These are phyloP conservation scores for Melangyna quadrimaculata DNA, from an alignment of 2,888 invertebrate genomes.

Conservation along the genomic window DNA sequence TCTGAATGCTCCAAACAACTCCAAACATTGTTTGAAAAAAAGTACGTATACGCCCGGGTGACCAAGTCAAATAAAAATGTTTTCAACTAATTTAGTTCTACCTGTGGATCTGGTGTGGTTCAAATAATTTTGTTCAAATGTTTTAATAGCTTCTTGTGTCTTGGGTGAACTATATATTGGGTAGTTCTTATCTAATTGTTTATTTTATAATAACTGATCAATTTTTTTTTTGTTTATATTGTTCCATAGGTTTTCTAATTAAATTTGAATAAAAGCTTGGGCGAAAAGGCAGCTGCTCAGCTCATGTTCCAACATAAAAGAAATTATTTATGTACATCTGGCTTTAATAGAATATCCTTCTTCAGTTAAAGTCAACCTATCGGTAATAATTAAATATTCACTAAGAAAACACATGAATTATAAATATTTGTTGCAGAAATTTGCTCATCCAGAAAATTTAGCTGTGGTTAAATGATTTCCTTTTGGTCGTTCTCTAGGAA, in stretches of 20 bases:
- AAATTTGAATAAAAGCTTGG: not conserved
- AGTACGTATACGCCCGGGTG: not conserved
- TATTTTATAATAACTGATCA: not conserved
- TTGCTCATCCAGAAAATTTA: not conserved
- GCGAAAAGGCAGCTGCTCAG: not conserved
- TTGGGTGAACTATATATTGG: not conserved
- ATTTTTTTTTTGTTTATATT: not conserved
- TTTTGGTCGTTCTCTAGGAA: not conserved
- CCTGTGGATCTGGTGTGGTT: too few species aligned
- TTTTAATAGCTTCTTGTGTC: too few species aligned
- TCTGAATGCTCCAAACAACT: not conserved
- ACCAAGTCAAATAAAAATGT: not conserved
- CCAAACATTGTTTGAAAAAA: not conserved
- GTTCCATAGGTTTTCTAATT: not conserved
- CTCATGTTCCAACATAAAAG: too few species aligned
- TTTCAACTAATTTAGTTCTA: too few species aligned
- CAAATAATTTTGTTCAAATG: too few species aligned
- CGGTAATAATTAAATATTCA: not conserved
- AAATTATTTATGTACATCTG: too few species aligned
- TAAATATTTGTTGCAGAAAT: slow-evolving; percentile 1
- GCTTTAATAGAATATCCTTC: not conserved
- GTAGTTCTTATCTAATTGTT: not conserved
- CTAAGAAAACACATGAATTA: not conserved
- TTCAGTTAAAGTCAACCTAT: not conserved
- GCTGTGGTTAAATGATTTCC: not conserved